phyloP scores from a whole-genome alignment of 2,113 vertebrate genomes.

The Indicator indicator region DNA sequence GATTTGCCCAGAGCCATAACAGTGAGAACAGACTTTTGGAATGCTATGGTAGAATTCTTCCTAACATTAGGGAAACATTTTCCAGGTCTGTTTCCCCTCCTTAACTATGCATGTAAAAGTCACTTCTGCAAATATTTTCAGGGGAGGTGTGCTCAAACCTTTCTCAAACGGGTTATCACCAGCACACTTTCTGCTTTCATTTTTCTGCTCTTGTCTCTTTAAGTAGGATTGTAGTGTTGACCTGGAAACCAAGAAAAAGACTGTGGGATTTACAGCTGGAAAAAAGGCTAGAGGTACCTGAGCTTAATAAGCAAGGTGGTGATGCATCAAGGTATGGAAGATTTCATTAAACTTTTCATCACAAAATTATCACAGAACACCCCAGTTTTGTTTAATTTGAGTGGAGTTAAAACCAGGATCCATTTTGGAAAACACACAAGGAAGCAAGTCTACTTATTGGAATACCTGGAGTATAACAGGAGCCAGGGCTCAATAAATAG shows the following conservation, averaged over 20 bases:
- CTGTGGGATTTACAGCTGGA: not conserved
- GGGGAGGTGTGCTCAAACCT: conserved; percentile 73
- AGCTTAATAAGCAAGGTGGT: not conserved
- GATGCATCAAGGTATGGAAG: not conserved
- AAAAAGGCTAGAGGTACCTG: not conserved
- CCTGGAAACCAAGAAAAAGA: conserved; percentile 69
- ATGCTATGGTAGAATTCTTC: not conserved
- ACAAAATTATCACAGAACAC: not conserved
- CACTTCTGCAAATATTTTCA: not conserved
- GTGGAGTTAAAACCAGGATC: not conserved
- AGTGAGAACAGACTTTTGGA: not conserved
- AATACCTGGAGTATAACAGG: not conserved
- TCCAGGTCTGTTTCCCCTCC: not conserved
- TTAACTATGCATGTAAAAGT: not conserved
- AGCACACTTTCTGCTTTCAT: conserved; percentile 1
- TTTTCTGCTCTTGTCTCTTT: conserved; percentile 80
- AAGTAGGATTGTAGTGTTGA: conserved; percentile 92
- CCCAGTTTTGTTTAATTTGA: not conserved
- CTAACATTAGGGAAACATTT: not conserved
- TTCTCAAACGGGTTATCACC: conserved; percentile 84
- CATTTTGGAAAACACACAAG: not conserved
- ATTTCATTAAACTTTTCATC: not conserved
- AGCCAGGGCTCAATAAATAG: not conserved
- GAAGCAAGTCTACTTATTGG: not conserved
- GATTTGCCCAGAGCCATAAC: not conserved